Evolutionary conservation across 2,888 invertebrate genomes (phyloP).

Genomic region (Drosophila mayaguana): DNA sequence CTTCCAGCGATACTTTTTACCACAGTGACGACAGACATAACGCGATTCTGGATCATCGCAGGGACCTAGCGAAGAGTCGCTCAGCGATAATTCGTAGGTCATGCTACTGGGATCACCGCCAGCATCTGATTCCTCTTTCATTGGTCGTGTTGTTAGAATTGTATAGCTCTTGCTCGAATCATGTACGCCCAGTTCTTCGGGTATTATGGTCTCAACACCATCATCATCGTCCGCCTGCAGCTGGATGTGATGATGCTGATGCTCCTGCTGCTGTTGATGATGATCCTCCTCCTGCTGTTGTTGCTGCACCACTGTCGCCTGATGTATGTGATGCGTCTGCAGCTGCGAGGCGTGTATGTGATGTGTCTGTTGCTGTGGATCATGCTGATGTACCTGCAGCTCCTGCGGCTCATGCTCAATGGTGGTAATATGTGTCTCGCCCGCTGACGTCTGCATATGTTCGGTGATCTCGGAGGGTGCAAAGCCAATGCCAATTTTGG

Average conservation of each 20-base stretch:
- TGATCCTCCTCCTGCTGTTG: constrained; percentile 63
- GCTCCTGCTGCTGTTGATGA: constrained; percentile 61
- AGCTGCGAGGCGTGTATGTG: constrained; percentile 72
- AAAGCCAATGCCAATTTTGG: constrained; percentile 85
- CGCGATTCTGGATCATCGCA: constrained; percentile 86
- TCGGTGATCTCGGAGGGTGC: constrained; percentile 84
- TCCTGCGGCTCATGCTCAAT: constrained; percentile 79
- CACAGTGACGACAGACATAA: constrained; percentile 93
- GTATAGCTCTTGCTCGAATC: constrained; percentile 84
- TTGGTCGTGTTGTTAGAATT: constrained; percentile 84
- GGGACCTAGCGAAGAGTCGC: constrained; percentile 84
- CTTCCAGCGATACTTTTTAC: constrained; percentile 94
- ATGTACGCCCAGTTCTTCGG: constrained; percentile 78
- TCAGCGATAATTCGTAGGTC: constrained; percentile 84
- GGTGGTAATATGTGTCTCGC: constrained; percentile 81
- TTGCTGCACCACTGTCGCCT: constrained; percentile 51
- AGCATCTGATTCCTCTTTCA: constrained; percentile 82
- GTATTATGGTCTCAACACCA: constrained; percentile 78
- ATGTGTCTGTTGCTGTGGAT: constrained; percentile 69
- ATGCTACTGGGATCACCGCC: constrained; percentile 78
- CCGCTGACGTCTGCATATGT: constrained; percentile 80
- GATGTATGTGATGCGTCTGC: constrained; percentile 77
- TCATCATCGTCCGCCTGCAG: constrained; percentile 68
- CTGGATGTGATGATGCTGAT: constrained; percentile 74
- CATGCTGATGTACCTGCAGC: constrained; percentile 75